A percentile compares a stretch with the other conserved stretches of the same genome.
phyloP scores from a whole-genome alignment of 2,888 invertebrate species.

The Agrotis segetum region DNA sequence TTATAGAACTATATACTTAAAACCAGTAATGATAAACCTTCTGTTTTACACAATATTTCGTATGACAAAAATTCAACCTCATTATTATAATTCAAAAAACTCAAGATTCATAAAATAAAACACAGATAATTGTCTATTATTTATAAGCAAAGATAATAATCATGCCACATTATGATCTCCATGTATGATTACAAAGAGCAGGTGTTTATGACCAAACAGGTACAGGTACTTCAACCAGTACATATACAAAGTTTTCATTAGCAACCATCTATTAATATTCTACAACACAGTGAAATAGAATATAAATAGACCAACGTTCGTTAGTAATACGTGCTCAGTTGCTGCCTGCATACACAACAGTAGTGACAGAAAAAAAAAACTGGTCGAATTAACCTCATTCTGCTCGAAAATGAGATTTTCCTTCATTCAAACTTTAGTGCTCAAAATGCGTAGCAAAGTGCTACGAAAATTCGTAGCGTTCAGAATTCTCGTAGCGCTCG shows the following conservation, averaged over 20 bases:
- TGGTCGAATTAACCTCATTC: neutral
- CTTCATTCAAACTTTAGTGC: conserved; percentile 33
- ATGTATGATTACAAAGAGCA: neutral
- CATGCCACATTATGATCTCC: neutral
- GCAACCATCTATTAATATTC: conserved; percentile 48
- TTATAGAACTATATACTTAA: neutral
- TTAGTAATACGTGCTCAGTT: conserved; percentile 27
- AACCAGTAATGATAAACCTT: too few relatives aligned
- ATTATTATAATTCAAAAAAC: too few relatives aligned
- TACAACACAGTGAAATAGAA: conserved; percentile 42
- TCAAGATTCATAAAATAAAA: neutral
- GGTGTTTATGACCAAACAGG: neutral
- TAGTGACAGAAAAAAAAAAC: conserved; percentile 21
- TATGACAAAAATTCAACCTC: neutral
- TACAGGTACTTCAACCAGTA: neutral
- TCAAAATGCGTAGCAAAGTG: conserved; percentile 47
- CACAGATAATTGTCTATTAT: neutral
- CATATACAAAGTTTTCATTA: conserved; percentile 34
- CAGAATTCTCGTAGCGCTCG: conserved; percentile 44
- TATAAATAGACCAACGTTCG: conserved; percentile 51
- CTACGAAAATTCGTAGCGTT: conserved; percentile 45
- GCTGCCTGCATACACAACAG: conserved; percentile 38
- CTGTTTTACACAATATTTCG: neutral
- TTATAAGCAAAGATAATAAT: neutral
- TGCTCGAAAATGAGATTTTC: conserved; percentile 2